Evolutionary conservation across 2,888 invertebrate species (phyloP).

Genomic region (Tupiocoris notatus): DNA sequence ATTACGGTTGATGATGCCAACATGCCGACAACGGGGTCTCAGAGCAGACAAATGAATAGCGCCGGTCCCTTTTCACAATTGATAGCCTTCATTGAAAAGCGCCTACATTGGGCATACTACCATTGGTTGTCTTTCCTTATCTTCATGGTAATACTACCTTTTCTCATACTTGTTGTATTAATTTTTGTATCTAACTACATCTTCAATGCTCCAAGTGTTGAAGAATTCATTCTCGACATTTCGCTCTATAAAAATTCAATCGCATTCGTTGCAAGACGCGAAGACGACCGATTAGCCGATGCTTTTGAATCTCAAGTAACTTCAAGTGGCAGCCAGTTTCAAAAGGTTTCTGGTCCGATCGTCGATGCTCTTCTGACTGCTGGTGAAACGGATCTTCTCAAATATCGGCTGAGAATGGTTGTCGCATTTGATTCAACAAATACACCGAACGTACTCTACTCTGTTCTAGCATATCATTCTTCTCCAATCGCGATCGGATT

Average conservation of each 20-base stretch:
- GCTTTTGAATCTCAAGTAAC: not conserved
- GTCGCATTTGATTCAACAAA: not conserved
- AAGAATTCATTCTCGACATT: not conserved
- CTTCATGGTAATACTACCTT: not conserved
- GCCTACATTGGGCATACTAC: not conserved
- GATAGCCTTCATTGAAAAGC: not conserved
- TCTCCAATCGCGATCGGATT: conserved; percentile 59
- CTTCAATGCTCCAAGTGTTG: not conserved
- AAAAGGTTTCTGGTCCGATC: not conserved
- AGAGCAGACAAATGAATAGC: not conserved
- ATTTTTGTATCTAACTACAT: not conserved
- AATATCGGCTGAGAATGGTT: not conserved
- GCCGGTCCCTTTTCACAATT: no score
- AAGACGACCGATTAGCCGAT: not conserved
- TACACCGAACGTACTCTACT: not conserved
- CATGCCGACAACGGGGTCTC: not conserved
- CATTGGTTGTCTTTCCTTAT: not conserved
- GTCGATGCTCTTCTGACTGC: not conserved
- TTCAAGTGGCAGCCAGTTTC: not conserved
- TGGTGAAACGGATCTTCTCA: not conserved
- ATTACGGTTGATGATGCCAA: not conserved
- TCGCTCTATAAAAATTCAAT: not conserved
- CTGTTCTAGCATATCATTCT: conserved; percentile 50
- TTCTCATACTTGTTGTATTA: not conserved
- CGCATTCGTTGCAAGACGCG: not conserved